phyloP scores from a whole-genome alignment of 2,888 invertebrate genomes.

The Tetheella fluctuosa region DNA sequence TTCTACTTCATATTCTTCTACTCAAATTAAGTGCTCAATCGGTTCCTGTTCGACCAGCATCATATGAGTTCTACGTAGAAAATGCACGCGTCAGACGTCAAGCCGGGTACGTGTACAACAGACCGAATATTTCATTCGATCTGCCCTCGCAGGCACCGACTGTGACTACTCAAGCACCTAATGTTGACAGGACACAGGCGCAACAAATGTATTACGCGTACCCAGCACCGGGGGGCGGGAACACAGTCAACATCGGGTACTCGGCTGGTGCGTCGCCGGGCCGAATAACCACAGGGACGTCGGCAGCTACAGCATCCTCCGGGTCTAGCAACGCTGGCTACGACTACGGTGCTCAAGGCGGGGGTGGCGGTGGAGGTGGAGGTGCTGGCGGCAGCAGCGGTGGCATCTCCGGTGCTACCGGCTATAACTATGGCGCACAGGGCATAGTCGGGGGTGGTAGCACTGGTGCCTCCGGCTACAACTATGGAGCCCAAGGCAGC shows the following conservation, averaged over 20 bases:
- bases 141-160: slow-evolving; percentile 58
- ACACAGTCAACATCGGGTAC: slow-evolving; percentile 52
- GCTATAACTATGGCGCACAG: neutral
- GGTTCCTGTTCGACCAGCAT: slow-evolving; percentile 17
- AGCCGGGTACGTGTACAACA: slow-evolving; percentile 75
- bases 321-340: slow-evolving; percentile 28
- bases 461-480: slow-evolving; percentile 29
- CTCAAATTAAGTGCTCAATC: slow-evolving; percentile 28
- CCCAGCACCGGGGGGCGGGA: slow-evolving; percentile 51
- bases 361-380: neutral
- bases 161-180: slow-evolving; percentile 64
- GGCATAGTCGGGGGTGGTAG: neutral
- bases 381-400: neutral
- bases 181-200: slow-evolving; percentile 68
- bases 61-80: slow-evolving; percentile 28
- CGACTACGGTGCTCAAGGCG: slow-evolving; percentile 32
- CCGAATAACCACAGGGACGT: slow-evolving; percentile 29
- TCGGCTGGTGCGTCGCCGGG: slow-evolving; percentile 24
- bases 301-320: slow-evolving; percentile 18
- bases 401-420: neutral
- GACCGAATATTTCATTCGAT: slow-evolving; percentile 70
- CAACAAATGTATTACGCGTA: slow-evolving; percentile 78
- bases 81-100: slow-evolving; percentile 62
- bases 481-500: slow-evolving; percentile 29
- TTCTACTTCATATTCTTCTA: slow-evolving; percentile 40